These are phyloP conservation scores for Zaprionus gabonicus DNA, from an alignment of 1,140 invertebrate species.

Conservation along the genomic window DNA sequence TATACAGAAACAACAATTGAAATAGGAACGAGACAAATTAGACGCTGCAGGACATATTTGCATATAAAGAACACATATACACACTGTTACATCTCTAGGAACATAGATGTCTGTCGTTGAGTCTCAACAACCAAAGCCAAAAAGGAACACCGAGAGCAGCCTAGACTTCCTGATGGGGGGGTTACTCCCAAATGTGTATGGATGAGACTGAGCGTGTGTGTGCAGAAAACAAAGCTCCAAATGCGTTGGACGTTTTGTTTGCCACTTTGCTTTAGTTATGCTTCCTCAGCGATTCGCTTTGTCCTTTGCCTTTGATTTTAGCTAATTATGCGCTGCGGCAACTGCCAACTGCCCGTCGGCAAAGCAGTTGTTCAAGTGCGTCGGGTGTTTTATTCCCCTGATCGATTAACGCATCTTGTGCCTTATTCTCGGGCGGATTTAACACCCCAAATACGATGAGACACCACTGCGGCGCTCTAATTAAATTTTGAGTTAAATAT, in stretches of 20 bases:
- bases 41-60: constrained; percentile 64
- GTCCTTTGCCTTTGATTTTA: constrained; percentile 26
- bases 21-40: constrained; percentile 62
- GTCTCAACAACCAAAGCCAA: constrained; percentile 45
- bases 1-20: constrained; percentile 13
- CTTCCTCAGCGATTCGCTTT: constrained; percentile 49
- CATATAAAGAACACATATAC: constrained; percentile 22
- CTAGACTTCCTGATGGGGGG: constrained; percentile 13
- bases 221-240: constrained; percentile 32
- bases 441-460: constrained; percentile 29
- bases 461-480: constrained; percentile 47
- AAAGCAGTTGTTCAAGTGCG: constrained; percentile 16
- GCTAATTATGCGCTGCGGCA: constrained; percentile 50
- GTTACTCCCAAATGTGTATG: constrained; percentile 9
- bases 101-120: constrained; percentile 10
- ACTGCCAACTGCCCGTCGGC: constrained; percentile 17
- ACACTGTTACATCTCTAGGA: background rate
- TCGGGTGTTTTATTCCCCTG: constrained; percentile 38
- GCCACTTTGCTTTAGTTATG: constrained; percentile 75
- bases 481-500: constrained; percentile 53
- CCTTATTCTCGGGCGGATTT: constrained; percentile 49
- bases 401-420: constrained; percentile 69
- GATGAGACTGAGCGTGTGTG: background rate
- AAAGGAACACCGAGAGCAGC: constrained; percentile 10
- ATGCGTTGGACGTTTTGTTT: constrained; percentile 69